A percentile compares a stretch with the other conserved stretches of the same genome.
These are phyloP conservation scores for Thalassarche chlororhynchos DNA, from an alignment of 2,113 vertebrate genomes.

Conservation along the genomic window DNA sequence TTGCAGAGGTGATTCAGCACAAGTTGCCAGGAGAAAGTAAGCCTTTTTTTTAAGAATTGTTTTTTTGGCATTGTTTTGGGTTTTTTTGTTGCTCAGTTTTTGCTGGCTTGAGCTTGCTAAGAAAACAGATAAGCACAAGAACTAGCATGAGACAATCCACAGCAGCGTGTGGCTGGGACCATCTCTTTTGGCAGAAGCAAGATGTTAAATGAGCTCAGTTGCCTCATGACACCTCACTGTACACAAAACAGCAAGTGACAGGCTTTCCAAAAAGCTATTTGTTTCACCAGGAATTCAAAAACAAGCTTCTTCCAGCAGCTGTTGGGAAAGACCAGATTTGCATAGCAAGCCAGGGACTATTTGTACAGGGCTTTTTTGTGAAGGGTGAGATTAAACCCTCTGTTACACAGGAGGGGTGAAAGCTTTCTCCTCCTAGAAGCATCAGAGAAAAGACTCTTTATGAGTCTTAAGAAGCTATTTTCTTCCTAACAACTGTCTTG, in stretches of 20 bases:
- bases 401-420: background rate
- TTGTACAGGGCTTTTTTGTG: background rate
- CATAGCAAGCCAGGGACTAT: background rate
- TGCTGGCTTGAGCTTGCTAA: background rate
- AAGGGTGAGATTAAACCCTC: background rate
- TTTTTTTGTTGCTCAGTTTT: background rate
- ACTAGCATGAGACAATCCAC: background rate
- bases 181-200: constrained; percentile 13
- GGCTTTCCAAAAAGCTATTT: constrained; percentile 47
- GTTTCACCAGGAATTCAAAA: constrained; percentile 47
- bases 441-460: background rate
- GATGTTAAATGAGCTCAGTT: constrained; percentile 33
- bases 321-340: constrained; percentile 46
- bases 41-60: background rate
- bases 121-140: background rate
- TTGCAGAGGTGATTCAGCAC: background rate
- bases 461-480: background rate
- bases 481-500: background rate
- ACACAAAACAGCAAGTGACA: constrained; percentile 47
- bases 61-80: background rate
- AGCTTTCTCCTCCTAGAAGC: background rate
- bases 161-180: background rate
- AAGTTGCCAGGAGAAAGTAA: background rate
- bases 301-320: constrained; percentile 19
- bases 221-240: constrained; percentile 45